A percentile compares a stretch with the other conserved stretches of the same genome.
These are phyloP conservation scores for Dysmachus trigonus DNA, from an alignment of 2,888 invertebrate genomes.

Conservation along the genomic window DNA sequence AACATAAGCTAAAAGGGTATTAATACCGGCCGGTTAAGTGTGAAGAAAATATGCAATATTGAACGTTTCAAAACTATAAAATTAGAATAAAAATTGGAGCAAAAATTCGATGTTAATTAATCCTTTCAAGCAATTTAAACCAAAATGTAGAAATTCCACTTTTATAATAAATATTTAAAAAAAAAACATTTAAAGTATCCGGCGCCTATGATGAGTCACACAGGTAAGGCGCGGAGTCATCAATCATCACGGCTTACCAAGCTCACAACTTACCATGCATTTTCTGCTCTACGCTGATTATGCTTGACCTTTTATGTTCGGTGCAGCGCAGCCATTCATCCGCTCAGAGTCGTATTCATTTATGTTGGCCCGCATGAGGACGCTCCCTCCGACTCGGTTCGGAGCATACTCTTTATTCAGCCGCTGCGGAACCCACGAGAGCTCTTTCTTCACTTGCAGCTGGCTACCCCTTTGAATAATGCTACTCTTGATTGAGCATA, in stretches of 20 bases:
- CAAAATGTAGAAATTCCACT: too few relatives aligned
- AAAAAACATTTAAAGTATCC: background rate
- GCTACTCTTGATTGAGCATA: background rate
- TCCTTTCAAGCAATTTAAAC: too few relatives aligned
- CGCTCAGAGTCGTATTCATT: background rate
- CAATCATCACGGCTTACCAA: background rate
- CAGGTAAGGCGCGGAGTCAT: background rate
- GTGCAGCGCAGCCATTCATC: background rate
- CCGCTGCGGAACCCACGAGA: background rate
- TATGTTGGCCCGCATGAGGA: background rate
- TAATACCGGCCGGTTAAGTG: too few relatives aligned
- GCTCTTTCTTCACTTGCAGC: background rate
- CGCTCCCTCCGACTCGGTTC: background rate
- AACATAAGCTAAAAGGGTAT: too few relatives aligned
- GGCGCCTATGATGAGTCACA: background rate
- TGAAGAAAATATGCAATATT: too few relatives aligned
- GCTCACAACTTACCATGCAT: background rate
- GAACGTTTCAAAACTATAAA: too few relatives aligned
- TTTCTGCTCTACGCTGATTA: background rate
- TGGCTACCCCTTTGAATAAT: background rate
- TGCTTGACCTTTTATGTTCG: background rate
- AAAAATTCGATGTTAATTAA: too few relatives aligned
- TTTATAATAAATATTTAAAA: background rate
- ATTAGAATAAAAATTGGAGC: too few relatives aligned
- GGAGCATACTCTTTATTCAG: conserved; percentile 20